phyloP scores from a whole-genome alignment of 2,113 vertebrate genomes.

The Callorhinus ursinus region DNA sequence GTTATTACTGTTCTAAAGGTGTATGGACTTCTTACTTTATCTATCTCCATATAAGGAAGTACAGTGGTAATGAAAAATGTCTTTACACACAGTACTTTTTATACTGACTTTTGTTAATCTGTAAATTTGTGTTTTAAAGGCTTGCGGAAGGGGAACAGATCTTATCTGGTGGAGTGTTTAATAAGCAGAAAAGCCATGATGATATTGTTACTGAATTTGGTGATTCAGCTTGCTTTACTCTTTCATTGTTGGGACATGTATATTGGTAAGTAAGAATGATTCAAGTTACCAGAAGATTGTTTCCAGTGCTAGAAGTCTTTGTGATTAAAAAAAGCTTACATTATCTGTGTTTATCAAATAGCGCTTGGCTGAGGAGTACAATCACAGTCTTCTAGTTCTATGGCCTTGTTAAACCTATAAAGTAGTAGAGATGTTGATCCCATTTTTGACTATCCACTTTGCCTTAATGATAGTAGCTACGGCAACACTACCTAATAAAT shows the following conservation, averaged over 20 bases:
- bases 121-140: constrained; percentile 86
- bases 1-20: constrained; percentile 37
- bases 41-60: constrained; percentile 7
- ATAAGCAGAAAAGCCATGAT: constrained; percentile 98
- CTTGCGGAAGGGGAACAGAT: constrained; percentile 98
- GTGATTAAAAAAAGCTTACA: not conserved
- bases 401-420: not conserved
- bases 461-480: not conserved
- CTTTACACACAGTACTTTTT: constrained; percentile 40
- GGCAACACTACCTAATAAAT: not conserved
- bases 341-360: constrained; percentile 40
- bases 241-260: constrained; percentile 97
- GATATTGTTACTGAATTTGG: constrained; percentile 98
- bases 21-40: constrained; percentile 13
- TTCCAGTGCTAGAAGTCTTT: not conserved
- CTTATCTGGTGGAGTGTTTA: constrained; percentile 96
- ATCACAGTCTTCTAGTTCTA: not conserved
- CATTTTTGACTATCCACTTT: not conserved
- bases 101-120: constrained; percentile 40
- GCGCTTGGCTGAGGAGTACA: not conserved
- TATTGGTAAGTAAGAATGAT: constrained; percentile 91
- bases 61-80: constrained; percentile 24
- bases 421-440: not conserved
- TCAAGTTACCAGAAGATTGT: not conserved
- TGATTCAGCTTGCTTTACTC: constrained; percentile 96